These are phyloP conservation scores for Lagria hirta DNA, from an alignment of 2,888 invertebrate species.

Conservation along the genomic window DNA sequence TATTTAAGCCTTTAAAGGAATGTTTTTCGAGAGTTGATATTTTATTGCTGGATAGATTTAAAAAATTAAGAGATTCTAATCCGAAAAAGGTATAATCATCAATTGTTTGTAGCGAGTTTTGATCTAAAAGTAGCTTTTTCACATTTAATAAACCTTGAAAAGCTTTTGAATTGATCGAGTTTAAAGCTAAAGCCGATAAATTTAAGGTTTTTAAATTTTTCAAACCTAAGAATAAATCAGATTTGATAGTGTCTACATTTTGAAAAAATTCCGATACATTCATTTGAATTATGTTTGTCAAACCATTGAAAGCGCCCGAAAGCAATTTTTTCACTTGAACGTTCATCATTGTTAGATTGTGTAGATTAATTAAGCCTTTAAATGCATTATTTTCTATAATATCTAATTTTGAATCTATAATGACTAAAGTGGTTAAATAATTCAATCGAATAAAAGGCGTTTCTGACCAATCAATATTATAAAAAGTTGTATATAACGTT, in stretches of 20 bases:
- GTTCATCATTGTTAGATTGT: slow-evolving; percentile 3
- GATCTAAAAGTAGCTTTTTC: background rate
- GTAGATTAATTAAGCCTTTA: slow-evolving; percentile 9
- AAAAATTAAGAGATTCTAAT: slow-evolving; percentile 4
- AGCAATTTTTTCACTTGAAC: background rate
- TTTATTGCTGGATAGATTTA: slow-evolving; percentile 25
- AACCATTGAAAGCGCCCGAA: slow-evolving; percentile 4
- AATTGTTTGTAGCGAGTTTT: slow-evolving; percentile 3
- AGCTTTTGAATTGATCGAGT: slow-evolving; percentile 1
- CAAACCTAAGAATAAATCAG: slow-evolving; percentile 7
- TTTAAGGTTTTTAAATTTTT: slow-evolving; percentile 1
- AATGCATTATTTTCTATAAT: slow-evolving; percentile 2
- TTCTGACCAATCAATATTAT: background rate
- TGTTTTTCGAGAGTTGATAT: slow-evolving; percentile 11
- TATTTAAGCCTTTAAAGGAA: slow-evolving; percentile 8
- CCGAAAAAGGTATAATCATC: slow-evolving; percentile 7
- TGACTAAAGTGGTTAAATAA: slow-evolving; percentile 3
- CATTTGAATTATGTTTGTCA: slow-evolving; percentile 1
- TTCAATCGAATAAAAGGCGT: slow-evolving; percentile 3
- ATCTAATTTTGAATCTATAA: slow-evolving; percentile 2
- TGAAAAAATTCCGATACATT: slow-evolving; percentile 1
- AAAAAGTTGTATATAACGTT: slow-evolving; percentile 2
- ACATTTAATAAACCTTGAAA: slow-evolving; percentile 4
- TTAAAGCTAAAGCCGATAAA: background rate
- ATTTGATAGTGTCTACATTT: slow-evolving; percentile 1